A percentile compares a stretch with the other conserved stretches of the same genome.
Conservation (phyloP, 2,113 vertebrate genomes). For the Cynoglossus semilaevis region DNA sequence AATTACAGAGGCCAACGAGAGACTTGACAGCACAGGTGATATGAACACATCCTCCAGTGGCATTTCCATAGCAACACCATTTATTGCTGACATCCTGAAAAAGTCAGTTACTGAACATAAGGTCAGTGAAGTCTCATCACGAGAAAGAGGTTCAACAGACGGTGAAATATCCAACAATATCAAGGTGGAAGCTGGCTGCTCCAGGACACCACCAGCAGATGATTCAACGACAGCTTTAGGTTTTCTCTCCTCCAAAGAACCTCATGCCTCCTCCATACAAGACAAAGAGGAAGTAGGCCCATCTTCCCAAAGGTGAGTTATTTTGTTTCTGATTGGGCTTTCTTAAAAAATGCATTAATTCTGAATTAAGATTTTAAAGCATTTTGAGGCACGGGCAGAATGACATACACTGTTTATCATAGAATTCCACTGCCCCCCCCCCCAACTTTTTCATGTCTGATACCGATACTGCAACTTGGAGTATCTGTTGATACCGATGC, state of each 20-base stretch:
- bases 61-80: neutral
- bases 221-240: neutral
- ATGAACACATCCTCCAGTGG: neutral
- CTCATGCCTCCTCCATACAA: neutral
- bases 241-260: neutral
- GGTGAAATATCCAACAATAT: neutral
- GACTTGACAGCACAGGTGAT: neutral
- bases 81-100: neutral
- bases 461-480: no score
- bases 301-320: conserved; percentile 31
- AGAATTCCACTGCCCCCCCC: no score
- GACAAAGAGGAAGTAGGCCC: neutral
- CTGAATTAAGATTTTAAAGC: no score
- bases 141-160: neutral
- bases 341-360: neutral
- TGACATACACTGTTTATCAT: no score
- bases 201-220: no score
- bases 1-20: neutral
- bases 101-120: neutral
- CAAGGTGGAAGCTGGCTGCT: neutral
- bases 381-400: no score
- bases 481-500: no score
- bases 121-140: neutral
- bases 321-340: neutral
- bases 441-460: no score